phyloP scores from a whole-genome alignment of 2,888 invertebrate genomes.

The Mesopsocus fuscifrons region DNA sequence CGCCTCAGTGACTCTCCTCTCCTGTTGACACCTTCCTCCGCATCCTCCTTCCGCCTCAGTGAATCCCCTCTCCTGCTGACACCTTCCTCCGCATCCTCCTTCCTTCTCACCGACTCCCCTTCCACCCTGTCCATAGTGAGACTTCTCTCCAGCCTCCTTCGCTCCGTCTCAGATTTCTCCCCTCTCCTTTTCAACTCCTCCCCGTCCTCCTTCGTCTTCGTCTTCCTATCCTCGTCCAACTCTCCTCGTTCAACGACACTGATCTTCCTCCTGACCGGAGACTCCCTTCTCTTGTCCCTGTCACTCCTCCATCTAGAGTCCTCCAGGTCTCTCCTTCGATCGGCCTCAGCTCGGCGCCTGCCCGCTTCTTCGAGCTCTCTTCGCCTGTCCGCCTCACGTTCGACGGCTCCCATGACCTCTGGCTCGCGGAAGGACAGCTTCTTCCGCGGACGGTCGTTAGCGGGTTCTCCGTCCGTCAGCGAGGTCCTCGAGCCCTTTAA shows the following conservation, averaged over 20 bases:
- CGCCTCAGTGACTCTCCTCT: too few species aligned
- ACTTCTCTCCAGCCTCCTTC: neutral
- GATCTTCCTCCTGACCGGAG: neutral
- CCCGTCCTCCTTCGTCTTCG: too few species aligned
- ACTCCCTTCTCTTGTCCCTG: conserved; percentile 19
- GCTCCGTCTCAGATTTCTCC: neutral
- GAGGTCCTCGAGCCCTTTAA: conserved; percentile 6
- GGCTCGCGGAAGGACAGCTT: conserved; percentile 78
- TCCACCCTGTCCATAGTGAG: neutral
- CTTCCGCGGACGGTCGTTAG: conserved; percentile 49
- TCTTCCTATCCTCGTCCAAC: too few species aligned
- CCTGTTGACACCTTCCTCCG: neutral
- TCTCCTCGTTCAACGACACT: too few species aligned
- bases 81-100: neutral
- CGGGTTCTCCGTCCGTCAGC: conserved; percentile 22
- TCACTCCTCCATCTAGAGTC: conserved; percentile 25
- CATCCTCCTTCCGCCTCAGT: neutral
- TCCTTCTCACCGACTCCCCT: neutral
- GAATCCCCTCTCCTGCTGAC: neutral
- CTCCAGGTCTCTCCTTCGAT: conserved; percentile 20
- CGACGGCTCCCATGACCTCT: conserved; percentile 36
- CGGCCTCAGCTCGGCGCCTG: too few species aligned
- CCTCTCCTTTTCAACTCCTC: neutral
- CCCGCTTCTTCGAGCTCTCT: neutral
- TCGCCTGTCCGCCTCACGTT: conserved; percentile 14